Conservation (phyloP, 2,888 invertebrate species). For the Dioctria rufipes region DNA sequence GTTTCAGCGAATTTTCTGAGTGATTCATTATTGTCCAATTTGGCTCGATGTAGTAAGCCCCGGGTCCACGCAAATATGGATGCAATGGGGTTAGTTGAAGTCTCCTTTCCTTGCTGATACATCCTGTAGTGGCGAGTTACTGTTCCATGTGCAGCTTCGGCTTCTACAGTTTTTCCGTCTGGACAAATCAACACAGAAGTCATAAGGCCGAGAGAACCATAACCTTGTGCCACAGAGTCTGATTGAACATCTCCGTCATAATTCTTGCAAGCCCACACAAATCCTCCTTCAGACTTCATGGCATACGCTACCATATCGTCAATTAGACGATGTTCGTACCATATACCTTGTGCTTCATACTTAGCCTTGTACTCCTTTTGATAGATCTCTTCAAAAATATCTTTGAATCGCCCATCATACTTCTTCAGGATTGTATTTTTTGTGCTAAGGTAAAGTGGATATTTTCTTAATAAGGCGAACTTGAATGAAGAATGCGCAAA, state of each 20-base stretch:
- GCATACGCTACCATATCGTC: slow-evolving; percentile 99
- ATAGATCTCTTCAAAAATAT: slow-evolving; percentile 97
- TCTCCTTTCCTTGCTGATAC: slow-evolving; percentile 96
- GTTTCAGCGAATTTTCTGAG: slow-evolving; percentile 87
- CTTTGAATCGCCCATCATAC: slow-evolving; percentile 97
- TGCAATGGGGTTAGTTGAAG: slow-evolving; percentile 98
- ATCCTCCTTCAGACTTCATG: slow-evolving; percentile 98
- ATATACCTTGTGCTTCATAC: slow-evolving; percentile 89
- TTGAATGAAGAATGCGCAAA: slow-evolving; percentile 97
- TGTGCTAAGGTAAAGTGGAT: slow-evolving; percentile 94
- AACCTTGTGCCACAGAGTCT: slow-evolving; percentile 98
- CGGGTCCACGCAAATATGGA: slow-evolving; percentile 99
- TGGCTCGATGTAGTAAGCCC: slow-evolving; percentile 94
- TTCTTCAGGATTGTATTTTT: slow-evolving; percentile 97
- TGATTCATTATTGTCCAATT: slow-evolving; percentile 87
- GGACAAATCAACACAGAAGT: slow-evolving; percentile 97
- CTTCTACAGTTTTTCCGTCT: slow-evolving; percentile 97
- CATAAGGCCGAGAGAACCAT: slow-evolving; percentile 97
- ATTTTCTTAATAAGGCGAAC: slow-evolving; percentile 86
- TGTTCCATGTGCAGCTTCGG: slow-evolving; percentile 99
- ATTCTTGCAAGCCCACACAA: slow-evolving; percentile 99
- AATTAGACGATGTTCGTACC: slow-evolving; percentile 98
- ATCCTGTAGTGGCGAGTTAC: slow-evolving; percentile 92
- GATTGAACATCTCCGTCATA: slow-evolving; percentile 99
- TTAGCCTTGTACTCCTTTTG: slow-evolving; percentile 87